Conservation (phyloP, 2,888 invertebrate genomes). For the Hypolimnas misippus region DNA sequence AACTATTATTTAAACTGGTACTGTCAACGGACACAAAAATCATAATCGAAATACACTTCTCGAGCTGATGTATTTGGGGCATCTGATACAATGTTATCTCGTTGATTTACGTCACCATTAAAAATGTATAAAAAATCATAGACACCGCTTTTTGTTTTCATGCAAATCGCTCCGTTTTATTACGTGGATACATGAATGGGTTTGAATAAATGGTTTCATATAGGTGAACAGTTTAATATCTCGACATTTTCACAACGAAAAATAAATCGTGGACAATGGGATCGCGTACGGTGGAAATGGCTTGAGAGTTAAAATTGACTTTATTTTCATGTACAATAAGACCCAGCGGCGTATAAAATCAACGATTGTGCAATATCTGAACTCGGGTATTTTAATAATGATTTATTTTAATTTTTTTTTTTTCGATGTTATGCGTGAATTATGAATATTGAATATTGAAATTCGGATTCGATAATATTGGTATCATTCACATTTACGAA, state of each 20-base stretch:
- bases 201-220: slow-evolving; percentile 46
- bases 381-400: not conserved
- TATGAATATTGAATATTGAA: not conserved
- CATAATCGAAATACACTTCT: slow-evolving; percentile 49
- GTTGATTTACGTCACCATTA: slow-evolving; percentile 70
- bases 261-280: slow-evolving; percentile 41
- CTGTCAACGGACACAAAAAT: not conserved
- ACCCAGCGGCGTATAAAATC: slow-evolving; percentile 6
- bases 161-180: slow-evolving; percentile 63
- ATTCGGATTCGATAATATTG: not conserved
- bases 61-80: slow-evolving; percentile 44
- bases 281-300: slow-evolving; percentile 14
- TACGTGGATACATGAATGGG: slow-evolving; percentile 46
- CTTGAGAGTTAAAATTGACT: slow-evolving; percentile 10
- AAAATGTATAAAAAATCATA: slow-evolving; percentile 65
- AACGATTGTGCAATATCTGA: not conserved
- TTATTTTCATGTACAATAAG: slow-evolving; percentile 10
- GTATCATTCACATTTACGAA: not conserved
- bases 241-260: slow-evolving; percentile 38
- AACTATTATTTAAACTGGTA: slow-evolving; percentile 27
- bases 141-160: slow-evolving; percentile 57
- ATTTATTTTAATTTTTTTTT: slow-evolving; percentile 5
- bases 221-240: slow-evolving; percentile 42
- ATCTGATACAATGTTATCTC: slow-evolving; percentile 63
- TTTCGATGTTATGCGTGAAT: not conserved